Evolutionary conservation across 2,888 invertebrate genomes (phyloP).

Genomic region (Harpagoxenus sublaevis): DNA sequence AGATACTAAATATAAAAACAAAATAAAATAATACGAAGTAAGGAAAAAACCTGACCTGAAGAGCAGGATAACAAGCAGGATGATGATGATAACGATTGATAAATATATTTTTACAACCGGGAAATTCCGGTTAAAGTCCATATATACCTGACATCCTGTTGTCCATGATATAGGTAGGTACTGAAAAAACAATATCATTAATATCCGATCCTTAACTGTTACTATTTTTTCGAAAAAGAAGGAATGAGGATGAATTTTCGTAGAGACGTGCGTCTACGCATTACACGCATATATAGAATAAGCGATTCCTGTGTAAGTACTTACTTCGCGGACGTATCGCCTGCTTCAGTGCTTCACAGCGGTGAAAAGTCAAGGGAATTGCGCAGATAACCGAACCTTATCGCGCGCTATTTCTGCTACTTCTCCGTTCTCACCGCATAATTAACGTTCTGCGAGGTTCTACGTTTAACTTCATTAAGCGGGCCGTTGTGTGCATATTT

Average conservation of each 20-base stretch:
- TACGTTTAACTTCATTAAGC: conserved; percentile 30
- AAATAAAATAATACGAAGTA: neutral
- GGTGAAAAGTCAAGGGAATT: conserved; percentile 73
- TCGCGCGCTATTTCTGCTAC: conserved; percentile 50
- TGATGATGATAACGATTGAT: neutral
- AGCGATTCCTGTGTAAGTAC: conserved; percentile 40
- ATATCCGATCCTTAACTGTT: neutral
- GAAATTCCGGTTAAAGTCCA: neutral
- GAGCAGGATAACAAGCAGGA: neutral
- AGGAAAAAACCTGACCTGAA: neutral
- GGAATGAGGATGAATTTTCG: conserved; percentile 51
- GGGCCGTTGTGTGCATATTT: neutral
- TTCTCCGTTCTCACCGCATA: conserved; percentile 37
- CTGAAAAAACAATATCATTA: neutral
- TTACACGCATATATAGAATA: conserved; percentile 49
- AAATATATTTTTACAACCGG: neutral
- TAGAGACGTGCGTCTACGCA: neutral
- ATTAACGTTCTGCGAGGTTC: conserved; percentile 23
- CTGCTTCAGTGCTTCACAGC: conserved; percentile 46
- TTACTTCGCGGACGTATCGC: conserved; percentile 51
- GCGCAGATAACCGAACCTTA: conserved; percentile 67
- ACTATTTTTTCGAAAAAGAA: conserved; percentile 21
- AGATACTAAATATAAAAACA: neutral
- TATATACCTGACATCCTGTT: neutral
- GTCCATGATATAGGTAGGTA: neutral